Evolutionary conservation across 2,888 invertebrate genomes (phyloP).

Genomic region (Tinea trinotella): DNA sequence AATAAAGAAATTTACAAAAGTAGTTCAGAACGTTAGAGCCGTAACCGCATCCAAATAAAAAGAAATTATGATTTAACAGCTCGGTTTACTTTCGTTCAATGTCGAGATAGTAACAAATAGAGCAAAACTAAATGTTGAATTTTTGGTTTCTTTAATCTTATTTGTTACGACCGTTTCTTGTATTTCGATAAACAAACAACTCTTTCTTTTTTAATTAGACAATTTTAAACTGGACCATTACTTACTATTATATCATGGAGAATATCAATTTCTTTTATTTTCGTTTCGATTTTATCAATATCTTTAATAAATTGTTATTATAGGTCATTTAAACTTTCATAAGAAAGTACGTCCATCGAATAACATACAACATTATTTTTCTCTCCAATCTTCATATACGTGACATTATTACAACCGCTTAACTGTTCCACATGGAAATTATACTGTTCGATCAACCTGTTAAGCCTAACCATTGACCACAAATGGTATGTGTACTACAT

Average conservation of each 20-base stretch:
- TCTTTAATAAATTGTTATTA: too few species aligned
- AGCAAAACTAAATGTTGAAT: constrained; percentile 27
- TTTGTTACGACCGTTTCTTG: background rate
- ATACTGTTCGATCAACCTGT: constrained; percentile 12
- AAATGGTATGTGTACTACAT: constrained; percentile 13
- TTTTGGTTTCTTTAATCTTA: constrained; percentile 6
- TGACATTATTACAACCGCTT: constrained; percentile 1
- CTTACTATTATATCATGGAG: background rate
- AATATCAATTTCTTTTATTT: background rate
- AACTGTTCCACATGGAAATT: constrained; percentile 4
- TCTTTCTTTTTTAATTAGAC: constrained; percentile 22
- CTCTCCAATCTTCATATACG: background rate
- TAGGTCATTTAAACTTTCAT: background rate
- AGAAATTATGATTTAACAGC: constrained; percentile 31
- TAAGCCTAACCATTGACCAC: constrained; percentile 10
- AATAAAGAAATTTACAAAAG: constrained; percentile 24
- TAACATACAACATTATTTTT: background rate
- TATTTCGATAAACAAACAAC: constrained; percentile 12
- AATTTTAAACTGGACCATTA: background rate
- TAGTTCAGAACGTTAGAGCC: constrained; percentile 10
- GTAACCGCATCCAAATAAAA: constrained; percentile 22
- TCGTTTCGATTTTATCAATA: background rate
- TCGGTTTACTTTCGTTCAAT: constrained; percentile 31
- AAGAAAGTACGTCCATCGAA: background rate
- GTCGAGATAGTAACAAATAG: constrained; percentile 32